Conservation (phyloP, 1,140 invertebrate species). For the Caligus rogercresseyi region DNA sequence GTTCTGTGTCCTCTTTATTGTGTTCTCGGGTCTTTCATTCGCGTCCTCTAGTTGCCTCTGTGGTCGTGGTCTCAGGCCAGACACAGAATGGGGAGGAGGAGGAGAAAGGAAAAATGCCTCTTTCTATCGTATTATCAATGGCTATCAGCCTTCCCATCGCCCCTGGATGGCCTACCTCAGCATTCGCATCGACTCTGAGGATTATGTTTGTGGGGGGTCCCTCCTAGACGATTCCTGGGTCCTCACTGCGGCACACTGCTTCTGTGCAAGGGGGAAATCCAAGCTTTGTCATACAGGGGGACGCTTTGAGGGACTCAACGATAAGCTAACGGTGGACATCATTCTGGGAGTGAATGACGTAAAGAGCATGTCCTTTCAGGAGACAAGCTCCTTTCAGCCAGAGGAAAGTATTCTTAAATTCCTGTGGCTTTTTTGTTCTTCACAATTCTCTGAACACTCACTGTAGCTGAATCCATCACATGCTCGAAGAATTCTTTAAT, state of each 20-base stretch:
- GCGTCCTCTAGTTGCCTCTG: too few relatives aligned
- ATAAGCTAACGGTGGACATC: background rate
- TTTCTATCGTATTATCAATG: background rate
- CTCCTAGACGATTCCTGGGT: background rate
- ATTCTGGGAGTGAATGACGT: background rate
- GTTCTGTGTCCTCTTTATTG: too few relatives aligned
- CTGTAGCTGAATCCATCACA: too few relatives aligned
- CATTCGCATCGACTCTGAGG: background rate
- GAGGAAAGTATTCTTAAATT: background rate
- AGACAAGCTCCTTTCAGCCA: background rate
- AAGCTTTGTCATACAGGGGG: background rate
- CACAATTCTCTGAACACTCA: too few relatives aligned
- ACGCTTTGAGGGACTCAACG: background rate
- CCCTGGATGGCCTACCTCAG: background rate
- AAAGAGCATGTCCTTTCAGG: background rate
- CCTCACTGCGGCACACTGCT: background rate
- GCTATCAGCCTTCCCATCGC: background rate
- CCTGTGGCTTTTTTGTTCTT: too few relatives aligned
- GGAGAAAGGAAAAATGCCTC: too few relatives aligned
- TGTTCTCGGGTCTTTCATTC: too few relatives aligned
- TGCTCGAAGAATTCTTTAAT: too few relatives aligned
- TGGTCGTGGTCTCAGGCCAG: too few relatives aligned
- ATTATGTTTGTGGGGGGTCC: background rate
- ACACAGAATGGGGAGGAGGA: too few relatives aligned
- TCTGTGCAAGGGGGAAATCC: background rate